Evolutionary conservation across 2,888 invertebrate species (phyloP), one percentile per base, ranked within the genome.

Genomic region (Philereme vetulata): DNA sequence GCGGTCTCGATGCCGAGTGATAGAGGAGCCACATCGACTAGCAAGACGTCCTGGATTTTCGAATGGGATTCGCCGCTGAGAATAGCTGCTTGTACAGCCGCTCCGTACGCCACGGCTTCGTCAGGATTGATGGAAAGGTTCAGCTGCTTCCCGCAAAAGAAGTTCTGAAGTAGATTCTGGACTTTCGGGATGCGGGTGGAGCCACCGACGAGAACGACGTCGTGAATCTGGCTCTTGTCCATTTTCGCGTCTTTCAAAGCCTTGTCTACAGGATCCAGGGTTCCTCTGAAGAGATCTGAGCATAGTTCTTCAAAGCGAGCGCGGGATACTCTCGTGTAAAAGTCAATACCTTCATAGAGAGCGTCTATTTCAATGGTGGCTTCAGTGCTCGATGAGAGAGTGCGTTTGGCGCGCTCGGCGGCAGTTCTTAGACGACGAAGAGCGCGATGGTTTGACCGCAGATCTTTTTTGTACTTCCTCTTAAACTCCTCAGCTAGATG

Each of bases 161-260:
- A 62, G 56, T 44, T 94, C 81, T 95, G 93, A 34, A 96, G 84
- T 68, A 96, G 82, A 64, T 88, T 94, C 81, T 95, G 95, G 46
- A 96, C 93, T 80, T 95, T 96, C 0, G 96, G 96, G 56, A 96
- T 96, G 51, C 95, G 93, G 0, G 94, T 96, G 0, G 95, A 95
- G 9, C 95, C 96, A 7, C 96, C 21, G 49, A 96, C 96, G 32
- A 96, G 85, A 0, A 96, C 96, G 3, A 96, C 94, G 70, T 96
- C 64, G 44, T 64, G 64, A 38, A 64, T 64, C 40, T 61, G 60
- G 40, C 58, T 56, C 76, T 96, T 96, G 81, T 95, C 95, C 88
- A 96, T 86, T 76, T 95, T 95, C 0, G 96, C 95, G 76, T 96
- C 96, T 36, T 90, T 88, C 0, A 62, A 49, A 6, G 62, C 62